These are phyloP conservation scores for Oxyura jamaicensis DNA, from an alignment of 2,113 vertebrate genomes.

Conservation along the genomic window DNA sequence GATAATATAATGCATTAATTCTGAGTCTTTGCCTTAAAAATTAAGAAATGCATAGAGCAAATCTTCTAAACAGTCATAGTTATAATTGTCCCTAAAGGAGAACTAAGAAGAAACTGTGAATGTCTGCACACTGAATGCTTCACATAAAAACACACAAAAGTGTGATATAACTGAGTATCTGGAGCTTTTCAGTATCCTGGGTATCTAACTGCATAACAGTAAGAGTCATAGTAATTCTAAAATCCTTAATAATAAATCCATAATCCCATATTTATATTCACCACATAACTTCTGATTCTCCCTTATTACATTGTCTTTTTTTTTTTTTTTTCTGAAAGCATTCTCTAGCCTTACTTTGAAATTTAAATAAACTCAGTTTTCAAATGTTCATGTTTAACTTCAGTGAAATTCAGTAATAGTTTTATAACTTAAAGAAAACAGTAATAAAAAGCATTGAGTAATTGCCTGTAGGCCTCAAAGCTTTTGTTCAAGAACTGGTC, in stretches of 20 bases:
- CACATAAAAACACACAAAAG: background rate
- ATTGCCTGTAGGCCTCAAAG: background rate
- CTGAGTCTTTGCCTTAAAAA: background rate
- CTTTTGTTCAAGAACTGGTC: background rate
- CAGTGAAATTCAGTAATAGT: background rate
- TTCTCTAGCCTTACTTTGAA: background rate
- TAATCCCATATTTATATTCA: background rate
- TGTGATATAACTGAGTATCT: background rate
- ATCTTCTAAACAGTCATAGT: background rate
- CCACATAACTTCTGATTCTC: background rate
- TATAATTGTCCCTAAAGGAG: background rate
- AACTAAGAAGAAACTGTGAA: background rate
- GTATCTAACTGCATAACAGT: background rate
- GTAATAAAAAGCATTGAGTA: background rate
- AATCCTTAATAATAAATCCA: background rate
- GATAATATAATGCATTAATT: background rate
- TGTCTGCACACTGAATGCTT: background rate
- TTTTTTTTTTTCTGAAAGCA: background rate
- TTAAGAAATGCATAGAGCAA: background rate
- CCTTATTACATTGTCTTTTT: background rate
- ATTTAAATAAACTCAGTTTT: background rate
- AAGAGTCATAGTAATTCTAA: background rate
- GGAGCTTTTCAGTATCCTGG: background rate
- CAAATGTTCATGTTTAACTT: background rate
- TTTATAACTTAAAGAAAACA: background rate